Percentiles rank a stretch among this genome's conserved stretches.
Conservation (phyloP, 2,113 vertebrate species). For the Mustelus asterias region DNA sequence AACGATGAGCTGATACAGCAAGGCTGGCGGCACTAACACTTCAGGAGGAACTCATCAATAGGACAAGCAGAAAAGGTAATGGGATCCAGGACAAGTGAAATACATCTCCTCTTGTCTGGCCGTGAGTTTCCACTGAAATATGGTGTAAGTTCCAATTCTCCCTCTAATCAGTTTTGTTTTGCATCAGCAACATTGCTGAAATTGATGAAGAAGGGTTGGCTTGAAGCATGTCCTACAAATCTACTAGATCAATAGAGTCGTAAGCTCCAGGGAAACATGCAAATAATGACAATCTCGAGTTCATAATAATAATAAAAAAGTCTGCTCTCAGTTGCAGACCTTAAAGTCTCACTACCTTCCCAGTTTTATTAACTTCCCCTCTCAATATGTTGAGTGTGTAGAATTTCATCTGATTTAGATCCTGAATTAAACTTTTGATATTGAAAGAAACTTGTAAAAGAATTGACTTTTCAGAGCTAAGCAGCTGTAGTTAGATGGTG, state of each 20-base stretch:
- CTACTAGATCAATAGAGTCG: neutral
- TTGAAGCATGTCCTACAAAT: neutral
- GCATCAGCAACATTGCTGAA: constrained; percentile 28
- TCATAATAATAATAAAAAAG: neutral
- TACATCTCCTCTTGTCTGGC: constrained; percentile 38
- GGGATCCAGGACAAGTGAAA: constrained; percentile 28
- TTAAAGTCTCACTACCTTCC: neutral
- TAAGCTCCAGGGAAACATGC: neutral
- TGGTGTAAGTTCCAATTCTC: constrained; percentile 28
- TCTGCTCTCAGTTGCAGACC: neutral
- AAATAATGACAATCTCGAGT: neutral
- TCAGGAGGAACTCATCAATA: constrained; percentile 35
- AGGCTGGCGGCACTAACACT: constrained; percentile 21
- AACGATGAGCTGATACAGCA: constrained; percentile 35
- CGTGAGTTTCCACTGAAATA: neutral
- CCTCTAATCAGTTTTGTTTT: constrained; percentile 33
- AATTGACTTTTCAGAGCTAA: neutral
- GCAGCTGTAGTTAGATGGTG: neutral
- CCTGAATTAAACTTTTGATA: neutral
- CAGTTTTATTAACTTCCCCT: neutral
- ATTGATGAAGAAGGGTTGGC: constrained; percentile 13
- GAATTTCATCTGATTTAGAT: neutral
- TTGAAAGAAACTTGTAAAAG: neutral
- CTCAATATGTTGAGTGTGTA: neutral
- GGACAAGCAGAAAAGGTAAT: constrained; percentile 37